These are phyloP conservation scores for Patiria pectinifera DNA, from an alignment of 53 echinoderm and acorn worm species.

Conservation along the genomic window DNA sequence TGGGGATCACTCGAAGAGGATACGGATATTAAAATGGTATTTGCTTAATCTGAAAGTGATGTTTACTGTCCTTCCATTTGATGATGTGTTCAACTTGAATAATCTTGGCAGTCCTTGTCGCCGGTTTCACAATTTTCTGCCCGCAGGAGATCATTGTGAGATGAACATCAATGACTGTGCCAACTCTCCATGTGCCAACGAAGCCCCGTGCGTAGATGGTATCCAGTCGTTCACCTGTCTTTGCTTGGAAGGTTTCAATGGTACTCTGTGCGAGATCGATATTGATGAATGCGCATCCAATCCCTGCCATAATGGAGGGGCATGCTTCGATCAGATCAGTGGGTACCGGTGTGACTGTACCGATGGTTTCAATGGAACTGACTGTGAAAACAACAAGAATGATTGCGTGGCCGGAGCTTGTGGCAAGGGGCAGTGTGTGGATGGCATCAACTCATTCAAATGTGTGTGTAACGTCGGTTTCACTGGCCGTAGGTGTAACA, in stretches of 20 bases:
- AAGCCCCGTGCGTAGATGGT: conserved; percentile 44
- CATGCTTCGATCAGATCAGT: conserved; percentile 44
- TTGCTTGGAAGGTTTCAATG: conserved; percentile 41
- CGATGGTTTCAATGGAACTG: conserved; percentile 48
- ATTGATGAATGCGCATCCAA: conserved; percentile 39
- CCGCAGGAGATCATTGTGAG: conserved; percentile 50
- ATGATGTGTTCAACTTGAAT: too few species aligned
- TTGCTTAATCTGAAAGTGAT: too few species aligned
- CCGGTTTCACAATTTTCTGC: background rate
- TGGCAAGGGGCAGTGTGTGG: conserved; percentile 31
- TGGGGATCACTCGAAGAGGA: too few species aligned
- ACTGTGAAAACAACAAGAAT: conserved; percentile 46
- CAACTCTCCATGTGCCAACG: conserved; percentile 29
- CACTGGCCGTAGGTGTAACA: conserved; percentile 41
- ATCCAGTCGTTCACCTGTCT: conserved; percentile 37
- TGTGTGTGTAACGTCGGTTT: conserved; percentile 58
- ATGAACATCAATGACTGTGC: conserved; percentile 49
- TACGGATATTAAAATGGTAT: too few species aligned
- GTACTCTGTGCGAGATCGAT: conserved; percentile 37
- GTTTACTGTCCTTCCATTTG: too few species aligned
- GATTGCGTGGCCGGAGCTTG: conserved; percentile 48
- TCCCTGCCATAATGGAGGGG: conserved; percentile 58
- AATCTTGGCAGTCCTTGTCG: too few species aligned
- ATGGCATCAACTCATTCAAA: conserved; percentile 36
- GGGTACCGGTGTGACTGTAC: conserved; percentile 47